Conservation (phyloP, 2,888 invertebrate genomes). For the Nephrotoma guestfalica region DNA sequence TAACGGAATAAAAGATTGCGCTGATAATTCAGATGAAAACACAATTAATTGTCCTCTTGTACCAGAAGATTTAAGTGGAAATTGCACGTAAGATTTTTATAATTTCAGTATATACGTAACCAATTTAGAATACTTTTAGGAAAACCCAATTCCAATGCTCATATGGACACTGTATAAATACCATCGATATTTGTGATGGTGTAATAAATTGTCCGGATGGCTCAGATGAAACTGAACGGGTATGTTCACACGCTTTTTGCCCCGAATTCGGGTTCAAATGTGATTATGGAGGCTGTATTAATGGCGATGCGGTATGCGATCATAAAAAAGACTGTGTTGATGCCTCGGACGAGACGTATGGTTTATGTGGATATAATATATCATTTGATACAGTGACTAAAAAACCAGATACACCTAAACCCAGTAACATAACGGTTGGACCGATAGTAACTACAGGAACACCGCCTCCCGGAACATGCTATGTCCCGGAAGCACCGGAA, state of each 20-base stretch:
- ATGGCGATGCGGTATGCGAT: conserved; percentile 36
- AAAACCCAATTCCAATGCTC: conserved; percentile 12
- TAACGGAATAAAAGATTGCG: conserved; percentile 10
- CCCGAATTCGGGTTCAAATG: conserved; percentile 20
- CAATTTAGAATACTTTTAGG: conserved; percentile 5
- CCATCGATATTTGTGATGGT: conserved; percentile 27
- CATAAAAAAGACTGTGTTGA: conserved; percentile 12
- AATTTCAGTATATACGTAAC: background rate
- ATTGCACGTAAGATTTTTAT: conserved; percentile 12
- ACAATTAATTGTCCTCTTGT: conserved; percentile 5
- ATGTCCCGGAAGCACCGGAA: background rate
- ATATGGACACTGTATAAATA: conserved; percentile 16
- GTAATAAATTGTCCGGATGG: conserved; percentile 18
- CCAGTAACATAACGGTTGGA: background rate
- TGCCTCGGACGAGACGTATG: conserved; percentile 10
- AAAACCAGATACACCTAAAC: background rate
- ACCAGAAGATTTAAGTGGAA: conserved; percentile 6
- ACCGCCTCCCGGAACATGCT: background rate
- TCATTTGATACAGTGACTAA: background rate
- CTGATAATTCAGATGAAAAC: conserved; percentile 10
- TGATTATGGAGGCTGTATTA: conserved; percentile 43
- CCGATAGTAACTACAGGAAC: background rate
- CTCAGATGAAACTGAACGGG: conserved; percentile 18
- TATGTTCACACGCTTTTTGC: conserved; percentile 15
- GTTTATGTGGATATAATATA: conserved; percentile 7